phyloP scores from a whole-genome alignment of 2,797 vertebrate genomes.

The Sarcoramphus papa region DNA sequence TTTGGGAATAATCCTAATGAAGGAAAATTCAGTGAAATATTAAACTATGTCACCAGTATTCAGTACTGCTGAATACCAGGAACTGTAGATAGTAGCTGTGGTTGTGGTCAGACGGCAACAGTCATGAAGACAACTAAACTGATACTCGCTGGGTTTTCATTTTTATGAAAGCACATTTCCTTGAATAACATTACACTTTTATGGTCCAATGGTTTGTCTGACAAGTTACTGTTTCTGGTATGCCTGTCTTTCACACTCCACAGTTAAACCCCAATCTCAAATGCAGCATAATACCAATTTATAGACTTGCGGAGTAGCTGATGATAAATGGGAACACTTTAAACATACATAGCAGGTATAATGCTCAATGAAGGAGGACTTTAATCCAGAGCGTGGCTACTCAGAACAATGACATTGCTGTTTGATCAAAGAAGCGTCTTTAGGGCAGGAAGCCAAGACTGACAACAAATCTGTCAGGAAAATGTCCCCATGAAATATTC shows the following conservation, averaged over 20 bases:
- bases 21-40: not conserved
- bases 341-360: not conserved
- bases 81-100: not conserved
- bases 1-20: not conserved
- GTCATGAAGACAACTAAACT: not conserved
- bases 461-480: constrained; percentile 49
- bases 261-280: not conserved
- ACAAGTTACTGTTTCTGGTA: not conserved
- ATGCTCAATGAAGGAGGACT: not conserved
- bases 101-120: not conserved
- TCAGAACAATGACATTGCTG: constrained; percentile 24
- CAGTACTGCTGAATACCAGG: not conserved
- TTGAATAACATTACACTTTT: not conserved
- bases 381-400: not conserved
- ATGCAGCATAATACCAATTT: not conserved
- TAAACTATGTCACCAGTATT: not conserved
- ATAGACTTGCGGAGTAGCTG: not conserved
- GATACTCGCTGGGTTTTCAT: not conserved
- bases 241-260: not conserved
- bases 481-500: constrained; percentile 61
- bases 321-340: not conserved
- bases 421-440: constrained; percentile 27
- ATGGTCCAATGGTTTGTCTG: not conserved
- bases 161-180: not conserved
- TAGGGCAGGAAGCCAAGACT: constrained; percentile 37